Conservation (phyloP, 2,888 invertebrate genomes). For the Gonocerus acuteangulatus region DNA sequence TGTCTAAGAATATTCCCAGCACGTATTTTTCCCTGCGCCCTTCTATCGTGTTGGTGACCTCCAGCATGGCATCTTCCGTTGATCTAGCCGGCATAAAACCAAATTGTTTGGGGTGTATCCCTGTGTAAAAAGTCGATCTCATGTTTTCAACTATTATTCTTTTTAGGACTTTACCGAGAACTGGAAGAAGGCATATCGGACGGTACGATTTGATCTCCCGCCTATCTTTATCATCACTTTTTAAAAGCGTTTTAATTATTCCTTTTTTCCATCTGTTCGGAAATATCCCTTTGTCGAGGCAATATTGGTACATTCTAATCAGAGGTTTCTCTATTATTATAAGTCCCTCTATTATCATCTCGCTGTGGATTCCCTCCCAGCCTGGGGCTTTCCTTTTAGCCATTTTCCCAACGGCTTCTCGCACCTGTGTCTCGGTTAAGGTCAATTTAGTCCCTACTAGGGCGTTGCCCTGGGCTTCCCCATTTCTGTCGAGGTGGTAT, state of each 20-base stretch:
- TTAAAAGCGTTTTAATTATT: too few species aligned
- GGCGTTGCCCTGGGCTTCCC: too few species aligned
- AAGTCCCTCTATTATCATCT: not conserved
- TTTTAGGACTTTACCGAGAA: too few species aligned
- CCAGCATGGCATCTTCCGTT: conserved; percentile 26
- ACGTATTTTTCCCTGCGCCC: not conserved
- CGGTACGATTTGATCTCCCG: conserved; percentile 6
- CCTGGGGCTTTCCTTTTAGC: not conserved
- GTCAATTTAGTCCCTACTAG: too few species aligned
- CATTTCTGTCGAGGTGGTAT: too few species aligned
- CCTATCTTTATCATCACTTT: too few species aligned
- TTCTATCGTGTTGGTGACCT: too few species aligned
- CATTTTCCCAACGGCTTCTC: not conserved
- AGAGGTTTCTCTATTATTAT: not conserved
- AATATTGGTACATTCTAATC: not conserved
- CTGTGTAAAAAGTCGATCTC: too few species aligned
- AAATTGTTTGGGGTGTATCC: not conserved
- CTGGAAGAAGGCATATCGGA: conserved; percentile 12
- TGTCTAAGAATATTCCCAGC: not conserved
- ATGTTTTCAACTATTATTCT: too few species aligned
- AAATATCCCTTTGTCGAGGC: too few species aligned
- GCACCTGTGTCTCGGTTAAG: too few species aligned
- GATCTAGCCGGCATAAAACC: not conserved
- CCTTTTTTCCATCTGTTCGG: too few species aligned
- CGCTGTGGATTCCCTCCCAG: not conserved